These are phyloP conservation scores for Caerostris darwini DNA, from an alignment of 1,140 invertebrate species.

Conservation along the genomic window DNA sequence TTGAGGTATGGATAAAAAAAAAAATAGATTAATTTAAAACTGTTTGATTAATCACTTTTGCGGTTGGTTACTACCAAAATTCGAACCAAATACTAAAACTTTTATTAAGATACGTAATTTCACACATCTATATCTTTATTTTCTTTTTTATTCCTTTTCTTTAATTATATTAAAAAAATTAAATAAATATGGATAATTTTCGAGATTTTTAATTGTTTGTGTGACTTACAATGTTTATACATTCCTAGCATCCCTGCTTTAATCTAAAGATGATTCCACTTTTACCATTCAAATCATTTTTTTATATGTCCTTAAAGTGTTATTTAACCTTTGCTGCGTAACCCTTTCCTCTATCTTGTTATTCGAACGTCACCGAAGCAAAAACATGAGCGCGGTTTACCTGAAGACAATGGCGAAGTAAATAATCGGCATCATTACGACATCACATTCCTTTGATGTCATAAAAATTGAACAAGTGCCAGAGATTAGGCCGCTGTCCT, in stretches of 20 bases:
- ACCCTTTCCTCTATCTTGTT: not conserved
- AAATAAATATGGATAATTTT: too few species aligned
- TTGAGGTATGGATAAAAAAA: too few species aligned
- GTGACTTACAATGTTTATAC: not conserved
- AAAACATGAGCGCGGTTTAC: not conserved
- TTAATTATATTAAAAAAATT: too few species aligned
- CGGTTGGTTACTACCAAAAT: too few species aligned
- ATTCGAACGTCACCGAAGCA: not conserved
- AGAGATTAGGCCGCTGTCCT: constrained; percentile 37
- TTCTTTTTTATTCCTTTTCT: too few species aligned
- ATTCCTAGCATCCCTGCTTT: not conserved
- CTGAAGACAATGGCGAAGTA: not conserved
- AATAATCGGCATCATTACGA: not conserved
- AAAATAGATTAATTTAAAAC: too few species aligned
- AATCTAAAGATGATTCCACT: not conserved
- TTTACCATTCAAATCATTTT: not conserved
- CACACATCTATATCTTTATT: too few species aligned
- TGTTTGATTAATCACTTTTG: too few species aligned
- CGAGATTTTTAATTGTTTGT: too few species aligned
- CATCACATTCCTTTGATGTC: constrained; percentile 15
- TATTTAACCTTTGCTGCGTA: not conserved
- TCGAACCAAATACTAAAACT: too few species aligned
- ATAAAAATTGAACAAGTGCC: constrained; percentile 37
- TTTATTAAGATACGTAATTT: too few species aligned
- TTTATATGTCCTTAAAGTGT: not conserved